A percentile compares a stretch with the other conserved stretches of the same genome.
Evolutionary conservation across 2,797 vertebrate species (phyloP).

Genomic region (Kryptopterus vitreolus): DNA sequence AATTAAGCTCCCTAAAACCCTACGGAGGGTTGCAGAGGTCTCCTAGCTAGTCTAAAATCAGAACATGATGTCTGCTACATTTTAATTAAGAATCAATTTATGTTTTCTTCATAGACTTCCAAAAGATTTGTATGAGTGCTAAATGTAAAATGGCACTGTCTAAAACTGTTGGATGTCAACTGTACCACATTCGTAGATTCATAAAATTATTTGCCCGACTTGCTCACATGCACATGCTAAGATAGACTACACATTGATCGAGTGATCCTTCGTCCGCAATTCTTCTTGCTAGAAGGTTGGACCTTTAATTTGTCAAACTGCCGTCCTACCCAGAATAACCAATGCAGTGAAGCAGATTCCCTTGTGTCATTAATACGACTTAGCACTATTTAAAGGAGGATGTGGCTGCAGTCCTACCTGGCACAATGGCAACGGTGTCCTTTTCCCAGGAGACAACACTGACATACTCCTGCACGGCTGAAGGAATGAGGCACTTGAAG

Average conservation of each 20-base stretch:
- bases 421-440: constrained; percentile 94
- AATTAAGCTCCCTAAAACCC: constrained; percentile 46
- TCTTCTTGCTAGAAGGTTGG: not conserved
- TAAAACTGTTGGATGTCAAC: not conserved
- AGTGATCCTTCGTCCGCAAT: not conserved
- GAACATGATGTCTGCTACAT: constrained; percentile 17
- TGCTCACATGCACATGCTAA: not conserved
- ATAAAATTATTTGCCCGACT: too few species aligned
- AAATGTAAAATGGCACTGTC: not conserved
- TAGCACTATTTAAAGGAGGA: not conserved
- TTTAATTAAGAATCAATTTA: constrained; percentile 29
- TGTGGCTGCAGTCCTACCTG: constrained; percentile 79
- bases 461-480: constrained; percentile 97
- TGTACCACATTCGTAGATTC: not conserved
- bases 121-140: constrained; percentile 16
- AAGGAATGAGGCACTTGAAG: constrained; percentile 99
- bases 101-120: constrained; percentile 1
- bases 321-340: not conserved
- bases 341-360: not conserved
- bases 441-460: constrained; percentile 99
- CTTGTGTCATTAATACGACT: not conserved
- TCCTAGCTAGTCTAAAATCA: constrained; percentile 27
- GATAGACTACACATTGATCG: not conserved
- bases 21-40: constrained; percentile 35
- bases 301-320: not conserved